Evolutionary conservation across 2,113 vertebrate species (phyloP).

Genomic region (Antechinus stuartii): DNA sequence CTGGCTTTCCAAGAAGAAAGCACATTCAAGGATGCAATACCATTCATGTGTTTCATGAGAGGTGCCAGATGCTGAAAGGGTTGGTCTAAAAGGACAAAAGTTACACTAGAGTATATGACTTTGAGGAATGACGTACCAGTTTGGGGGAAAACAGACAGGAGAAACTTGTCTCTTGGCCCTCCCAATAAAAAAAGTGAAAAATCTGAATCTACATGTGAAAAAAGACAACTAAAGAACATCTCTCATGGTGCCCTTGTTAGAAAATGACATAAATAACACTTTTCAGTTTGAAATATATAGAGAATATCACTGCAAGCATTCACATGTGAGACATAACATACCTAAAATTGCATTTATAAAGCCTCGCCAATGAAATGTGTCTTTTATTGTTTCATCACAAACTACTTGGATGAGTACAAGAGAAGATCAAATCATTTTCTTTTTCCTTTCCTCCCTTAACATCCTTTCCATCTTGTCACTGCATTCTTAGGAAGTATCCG

Average conservation of each 20-base stretch:
- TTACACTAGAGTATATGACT: neutral
- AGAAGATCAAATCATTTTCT: neutral
- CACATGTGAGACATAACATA: neutral
- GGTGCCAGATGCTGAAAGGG: neutral
- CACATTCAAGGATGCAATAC: neutral
- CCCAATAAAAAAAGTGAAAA: neutral
- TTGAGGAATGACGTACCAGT: neutral
- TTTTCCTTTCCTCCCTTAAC: neutral
- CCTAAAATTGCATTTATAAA: neutral
- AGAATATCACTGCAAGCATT: neutral
- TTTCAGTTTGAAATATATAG: neutral
- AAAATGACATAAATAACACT: neutral
- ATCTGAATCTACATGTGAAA: neutral
- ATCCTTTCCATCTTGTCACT: neutral
- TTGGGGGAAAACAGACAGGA: neutral
- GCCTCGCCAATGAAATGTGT: neutral
- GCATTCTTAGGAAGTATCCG: neutral
- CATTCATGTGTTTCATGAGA: neutral
- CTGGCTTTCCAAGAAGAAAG: neutral
- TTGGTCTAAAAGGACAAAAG: neutral
- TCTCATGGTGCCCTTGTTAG: neutral
- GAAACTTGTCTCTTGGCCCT: neutral
- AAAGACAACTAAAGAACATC: neutral
- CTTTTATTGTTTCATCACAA: neutral
- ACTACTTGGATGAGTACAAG: neutral